Conservation (phyloP, 2,113 vertebrate genomes). For the Myrmecophaga tridactyla region DNA sequence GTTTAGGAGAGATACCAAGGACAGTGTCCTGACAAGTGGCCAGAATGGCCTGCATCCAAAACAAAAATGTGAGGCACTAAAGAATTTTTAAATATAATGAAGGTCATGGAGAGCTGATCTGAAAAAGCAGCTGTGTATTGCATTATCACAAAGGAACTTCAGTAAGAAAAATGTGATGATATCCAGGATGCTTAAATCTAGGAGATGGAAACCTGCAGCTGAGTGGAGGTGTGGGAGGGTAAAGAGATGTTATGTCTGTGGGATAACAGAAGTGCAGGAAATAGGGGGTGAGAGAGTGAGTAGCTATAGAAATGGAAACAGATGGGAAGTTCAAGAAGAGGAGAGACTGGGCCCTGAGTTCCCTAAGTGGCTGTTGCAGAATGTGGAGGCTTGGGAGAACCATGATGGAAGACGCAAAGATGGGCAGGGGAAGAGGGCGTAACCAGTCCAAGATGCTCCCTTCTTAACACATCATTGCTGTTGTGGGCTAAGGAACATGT, state of each 20-base stretch:
- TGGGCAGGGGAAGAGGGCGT: not conserved
- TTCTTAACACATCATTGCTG: not conserved
- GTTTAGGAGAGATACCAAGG: not conserved
- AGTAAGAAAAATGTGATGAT: not conserved
- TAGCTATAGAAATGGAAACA: not conserved
- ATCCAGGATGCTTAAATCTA: not conserved
- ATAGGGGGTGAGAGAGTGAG: not conserved
- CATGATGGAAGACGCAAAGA: fast-evolving
- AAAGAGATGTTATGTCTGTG: not conserved
- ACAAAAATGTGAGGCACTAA: not conserved
- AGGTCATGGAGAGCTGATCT: not conserved
- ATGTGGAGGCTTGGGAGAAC: not conserved
- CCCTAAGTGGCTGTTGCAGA: not conserved
- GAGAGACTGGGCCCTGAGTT: not conserved
- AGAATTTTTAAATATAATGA: not conserved
- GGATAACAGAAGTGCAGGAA: not conserved
- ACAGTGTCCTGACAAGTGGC: not conserved
- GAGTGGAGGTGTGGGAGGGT: not conserved
- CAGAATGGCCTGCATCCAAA: not conserved
- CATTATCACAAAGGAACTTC: not conserved
- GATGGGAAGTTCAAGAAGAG: not conserved
- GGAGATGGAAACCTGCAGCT: not conserved
- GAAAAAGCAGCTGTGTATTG: not conserved
- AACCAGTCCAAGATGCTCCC: not conserved
- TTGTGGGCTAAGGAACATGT: not conserved